A percentile compares a stretch with the other conserved stretches of the same genome.
phyloP scores from a whole-genome alignment of 2,888 invertebrate species.

The Cheilosia grossa region DNA sequence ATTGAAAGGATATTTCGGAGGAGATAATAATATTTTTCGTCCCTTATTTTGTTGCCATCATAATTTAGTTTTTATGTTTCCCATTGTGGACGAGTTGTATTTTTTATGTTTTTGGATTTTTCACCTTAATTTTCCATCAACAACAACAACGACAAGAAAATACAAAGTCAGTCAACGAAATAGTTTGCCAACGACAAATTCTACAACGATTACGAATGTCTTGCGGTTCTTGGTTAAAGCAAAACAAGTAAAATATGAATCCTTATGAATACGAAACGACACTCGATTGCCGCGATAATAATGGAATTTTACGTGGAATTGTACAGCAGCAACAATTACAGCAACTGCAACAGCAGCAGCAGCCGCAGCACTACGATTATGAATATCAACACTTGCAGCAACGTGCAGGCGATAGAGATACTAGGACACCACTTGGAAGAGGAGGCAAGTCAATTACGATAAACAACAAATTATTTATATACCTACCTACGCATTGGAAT shows the following conservation, averaged over 20 bases:
- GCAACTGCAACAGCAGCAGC: constrained; percentile 77
- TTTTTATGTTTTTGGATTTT: constrained; percentile 74
- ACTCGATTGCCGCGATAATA: constrained; percentile 83
- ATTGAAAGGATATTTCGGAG: constrained; percentile 35
- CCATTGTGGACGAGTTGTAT: constrained; percentile 66
- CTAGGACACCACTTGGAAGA: constrained; percentile 81
- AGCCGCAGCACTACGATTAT: constrained; percentile 80
- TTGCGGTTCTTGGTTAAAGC: constrained; percentile 79
- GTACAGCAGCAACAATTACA: constrained; percentile 77
- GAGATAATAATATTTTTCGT: constrained; percentile 8
- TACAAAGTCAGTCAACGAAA: constrained; percentile 11
- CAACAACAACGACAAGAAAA: constrained; percentile 33
- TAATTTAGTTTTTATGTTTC: constrained; percentile 70
- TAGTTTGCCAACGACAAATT: constrained; percentile 5
- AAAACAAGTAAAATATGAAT: constrained; percentile 80
- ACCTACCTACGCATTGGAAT: background rate
- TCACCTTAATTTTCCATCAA: constrained; percentile 72
- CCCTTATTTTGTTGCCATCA: constrained; percentile 36
- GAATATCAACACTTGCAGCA: constrained; percentile 82
- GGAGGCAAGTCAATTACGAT: constrained; percentile 79
- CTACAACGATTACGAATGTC: constrained; percentile 82
- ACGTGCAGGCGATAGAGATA: constrained; percentile 78
- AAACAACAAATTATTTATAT: background rate
- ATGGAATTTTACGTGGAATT: constrained; percentile 78
- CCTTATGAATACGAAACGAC: constrained; percentile 83